Evolutionary conservation across 37 sponge, comb jelly and placozoan genomes (phyloP).

Genomic region (Diacarnus erythraeanus): DNA sequence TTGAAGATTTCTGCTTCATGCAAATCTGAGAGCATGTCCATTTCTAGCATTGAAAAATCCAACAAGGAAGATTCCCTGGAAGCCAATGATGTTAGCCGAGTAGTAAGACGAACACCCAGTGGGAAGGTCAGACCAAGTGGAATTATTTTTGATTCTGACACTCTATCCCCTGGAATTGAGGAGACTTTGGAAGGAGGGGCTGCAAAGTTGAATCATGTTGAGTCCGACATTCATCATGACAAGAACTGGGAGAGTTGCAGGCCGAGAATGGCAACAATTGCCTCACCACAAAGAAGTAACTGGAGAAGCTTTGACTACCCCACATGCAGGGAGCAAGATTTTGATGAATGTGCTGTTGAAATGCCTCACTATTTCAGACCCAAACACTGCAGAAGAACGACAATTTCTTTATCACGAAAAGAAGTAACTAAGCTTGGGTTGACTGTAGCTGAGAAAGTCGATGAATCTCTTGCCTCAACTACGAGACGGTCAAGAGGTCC

Average conservation of each 20-base stretch:
- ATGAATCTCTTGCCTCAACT: neutral
- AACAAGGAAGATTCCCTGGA: neutral
- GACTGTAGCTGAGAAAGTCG: conserved; percentile 15
- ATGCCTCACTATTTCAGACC: conserved; percentile 40
- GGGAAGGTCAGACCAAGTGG: conserved; percentile 7
- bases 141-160: conserved; percentile 1
- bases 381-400: conserved; percentile 27
- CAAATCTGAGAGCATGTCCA: conserved; percentile 1
- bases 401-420: conserved; percentile 43
- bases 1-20: conserved; percentile 3
- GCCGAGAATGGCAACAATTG: neutral
- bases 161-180: neutral
- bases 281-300: neutral
- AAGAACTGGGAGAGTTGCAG: no score
- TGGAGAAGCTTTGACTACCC: no score
- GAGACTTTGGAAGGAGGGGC: neutral
- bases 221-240: neutral
- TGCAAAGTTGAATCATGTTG: neutral
- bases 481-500: neutral
- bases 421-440: conserved; percentile 44
- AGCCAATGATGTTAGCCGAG: neutral
- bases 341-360: neutral
- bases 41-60: no score
- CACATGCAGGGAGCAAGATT: no score
- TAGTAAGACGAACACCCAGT: conserved; percentile 11